phyloP scores from a whole-genome alignment of 2,797 vertebrate species.

The Orientallactaga sibirica region DNA sequence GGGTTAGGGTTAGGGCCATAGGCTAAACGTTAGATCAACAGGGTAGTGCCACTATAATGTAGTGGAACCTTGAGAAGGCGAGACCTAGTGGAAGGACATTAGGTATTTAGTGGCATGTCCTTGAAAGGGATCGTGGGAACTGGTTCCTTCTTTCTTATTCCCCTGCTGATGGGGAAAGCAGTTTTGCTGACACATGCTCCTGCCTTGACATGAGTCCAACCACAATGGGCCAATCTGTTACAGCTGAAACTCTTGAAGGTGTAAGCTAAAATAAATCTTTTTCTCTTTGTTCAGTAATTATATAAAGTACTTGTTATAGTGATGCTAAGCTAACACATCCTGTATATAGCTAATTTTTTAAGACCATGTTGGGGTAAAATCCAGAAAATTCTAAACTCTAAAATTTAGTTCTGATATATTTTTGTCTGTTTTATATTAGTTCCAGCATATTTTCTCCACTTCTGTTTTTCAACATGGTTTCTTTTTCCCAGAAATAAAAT shows the following conservation, averaged over 20 bases:
- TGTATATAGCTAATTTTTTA: not conserved
- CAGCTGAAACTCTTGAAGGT: not conserved
- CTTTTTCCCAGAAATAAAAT: not conserved
- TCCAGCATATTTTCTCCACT: not conserved
- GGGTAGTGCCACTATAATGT: not conserved
- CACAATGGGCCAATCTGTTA: not conserved
- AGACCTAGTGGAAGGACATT: not conserved
- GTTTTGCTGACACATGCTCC: not conserved
- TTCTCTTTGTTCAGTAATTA: not conserved
- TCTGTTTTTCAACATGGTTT: not conserved
- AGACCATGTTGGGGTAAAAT: not conserved
- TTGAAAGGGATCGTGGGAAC: not conserved
- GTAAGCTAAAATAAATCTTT: not conserved
- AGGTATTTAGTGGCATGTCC: not conserved
- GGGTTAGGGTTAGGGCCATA: no score
- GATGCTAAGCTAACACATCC: not conserved
- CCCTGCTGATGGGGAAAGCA: no score
- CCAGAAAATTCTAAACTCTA: not conserved
- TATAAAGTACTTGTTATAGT: no score
- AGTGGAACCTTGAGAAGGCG: not conserved
- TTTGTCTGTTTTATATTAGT: not conserved
- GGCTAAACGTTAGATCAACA: not conserved
- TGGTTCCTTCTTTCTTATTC: not conserved
- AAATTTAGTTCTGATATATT: not conserved
- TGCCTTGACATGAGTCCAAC: not conserved